A percentile compares a stretch with the other conserved stretches of the same genome.
phyloP scores from a whole-genome alignment of 2,888 invertebrate species.

The Ferrisia virgata region DNA sequence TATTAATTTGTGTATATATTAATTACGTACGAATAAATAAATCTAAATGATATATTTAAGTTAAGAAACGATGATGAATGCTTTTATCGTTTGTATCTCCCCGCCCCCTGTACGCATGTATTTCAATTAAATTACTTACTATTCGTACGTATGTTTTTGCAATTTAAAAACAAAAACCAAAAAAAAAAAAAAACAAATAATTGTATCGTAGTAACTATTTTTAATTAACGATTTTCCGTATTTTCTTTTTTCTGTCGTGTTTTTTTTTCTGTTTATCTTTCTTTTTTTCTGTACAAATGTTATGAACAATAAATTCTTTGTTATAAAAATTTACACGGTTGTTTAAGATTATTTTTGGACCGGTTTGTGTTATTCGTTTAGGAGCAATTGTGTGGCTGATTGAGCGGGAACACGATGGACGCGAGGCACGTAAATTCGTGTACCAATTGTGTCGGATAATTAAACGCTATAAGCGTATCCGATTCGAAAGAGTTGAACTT shows the following conservation, averaged over 20 bases:
- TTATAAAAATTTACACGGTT: slow-evolving; percentile 26
- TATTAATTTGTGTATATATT: slow-evolving; percentile 13
- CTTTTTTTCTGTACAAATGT: slow-evolving; percentile 36
- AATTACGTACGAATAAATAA: not conserved
- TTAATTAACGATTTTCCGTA: slow-evolving; percentile 39
- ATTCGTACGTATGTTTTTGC: slow-evolving; percentile 30
- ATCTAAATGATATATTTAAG: too few species aligned
- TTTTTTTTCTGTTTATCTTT: slow-evolving; percentile 35
- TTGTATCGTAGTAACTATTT: slow-evolving; percentile 38
- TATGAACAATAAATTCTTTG: slow-evolving; percentile 44
- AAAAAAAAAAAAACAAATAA: not conserved
- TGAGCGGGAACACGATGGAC: not conserved
- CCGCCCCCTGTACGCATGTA: slow-evolving; percentile 6
- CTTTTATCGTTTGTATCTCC: not conserved
- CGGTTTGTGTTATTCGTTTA: not conserved
- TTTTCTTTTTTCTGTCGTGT: slow-evolving; percentile 37
- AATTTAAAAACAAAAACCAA: not conserved
- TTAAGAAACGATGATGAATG: slow-evolving; percentile 21
- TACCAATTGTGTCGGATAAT: not conserved
- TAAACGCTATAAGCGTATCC: not conserved
- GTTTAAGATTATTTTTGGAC: not conserved
- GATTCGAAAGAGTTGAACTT: not conserved
- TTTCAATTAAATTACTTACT: slow-evolving; percentile 21
- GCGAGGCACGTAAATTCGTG: not conserved
- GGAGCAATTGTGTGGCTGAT: not conserved